Evolutionary conservation across 2,888 invertebrate genomes (phyloP).

Genomic region (Sclerodermus sp.): DNA sequence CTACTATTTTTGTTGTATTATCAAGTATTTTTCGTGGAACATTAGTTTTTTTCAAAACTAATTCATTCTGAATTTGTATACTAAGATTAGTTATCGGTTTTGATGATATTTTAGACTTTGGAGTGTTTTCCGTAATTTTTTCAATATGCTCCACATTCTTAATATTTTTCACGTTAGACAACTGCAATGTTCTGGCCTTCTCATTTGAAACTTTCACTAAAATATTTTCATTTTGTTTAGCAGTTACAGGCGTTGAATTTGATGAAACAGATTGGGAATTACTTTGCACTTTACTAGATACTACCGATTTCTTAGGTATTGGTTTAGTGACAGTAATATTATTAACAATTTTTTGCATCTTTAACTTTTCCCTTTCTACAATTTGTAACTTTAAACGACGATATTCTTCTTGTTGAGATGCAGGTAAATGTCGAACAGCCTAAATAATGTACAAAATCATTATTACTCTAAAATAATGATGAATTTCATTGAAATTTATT

Average conservation of each 20-base stretch:
- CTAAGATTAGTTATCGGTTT: slow-evolving; percentile 19
- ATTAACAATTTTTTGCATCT: slow-evolving; percentile 28
- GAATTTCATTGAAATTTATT: too few relatives aligned
- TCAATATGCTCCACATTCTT: slow-evolving; percentile 8
- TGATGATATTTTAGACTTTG: slow-evolving; percentile 4
- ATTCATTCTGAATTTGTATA: slow-evolving; percentile 24
- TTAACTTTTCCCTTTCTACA: slow-evolving; percentile 46
- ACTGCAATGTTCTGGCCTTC: slow-evolving; percentile 6
- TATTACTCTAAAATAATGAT: slow-evolving; percentile 8
- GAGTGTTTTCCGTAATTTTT: not conserved
- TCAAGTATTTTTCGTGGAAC: slow-evolving; percentile 5
- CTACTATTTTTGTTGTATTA: not conserved
- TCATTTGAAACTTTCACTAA: slow-evolving; percentile 1
- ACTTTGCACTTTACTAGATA: too few relatives aligned
- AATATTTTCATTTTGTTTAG: slow-evolving; percentile 11
- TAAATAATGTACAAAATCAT: slow-evolving; percentile 34
- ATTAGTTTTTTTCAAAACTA: not conserved
- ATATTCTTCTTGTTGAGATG: slow-evolving; percentile 56
- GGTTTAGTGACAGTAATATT: slow-evolving; percentile 7
- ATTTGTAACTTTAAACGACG: slow-evolving; percentile 54
- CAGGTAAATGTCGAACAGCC: slow-evolving; percentile 56
- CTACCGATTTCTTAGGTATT: too few relatives aligned
- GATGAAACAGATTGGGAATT: too few relatives aligned
- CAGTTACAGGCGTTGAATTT: too few relatives aligned
- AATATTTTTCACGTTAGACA: slow-evolving; percentile 9